Evolutionary conservation across 2,113 vertebrate species (phyloP), one percentile per base, ranked within the genome.

Genomic region (Cyrtonyx montezumae): DNA sequence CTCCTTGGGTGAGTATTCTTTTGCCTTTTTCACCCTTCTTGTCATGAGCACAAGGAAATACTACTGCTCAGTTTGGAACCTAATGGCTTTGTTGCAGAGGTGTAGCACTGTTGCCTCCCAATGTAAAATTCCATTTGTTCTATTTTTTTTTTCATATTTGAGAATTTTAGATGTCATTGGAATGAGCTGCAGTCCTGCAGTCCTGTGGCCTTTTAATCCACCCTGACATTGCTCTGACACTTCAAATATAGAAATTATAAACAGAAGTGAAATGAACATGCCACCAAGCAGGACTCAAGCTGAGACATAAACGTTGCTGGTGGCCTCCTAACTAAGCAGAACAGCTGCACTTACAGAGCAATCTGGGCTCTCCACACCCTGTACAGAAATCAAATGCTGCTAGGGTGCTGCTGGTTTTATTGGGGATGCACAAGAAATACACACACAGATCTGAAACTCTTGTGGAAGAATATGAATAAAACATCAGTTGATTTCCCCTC

Each of bases 1-100:
- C 96, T 98, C 16, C 92, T 97, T 56, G 98, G 98, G 98, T 98
- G 84, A 98, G 97, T 61, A 37, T 79, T 83, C 42, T 84, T 86
- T 66, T 46, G 49, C 10, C 5, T 8, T 63, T 78, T 74, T 69
- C 13, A 5, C 81, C 49, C 42, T 76, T 21, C 14, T 36, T 48
- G 5, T 66, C 18, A 30, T 25, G 7, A 68, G 11, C 0, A 1
- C 12, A 48, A 28, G 49, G 66, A 63, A 91, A 67, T 4, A 2
- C 43, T 58, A 77, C 2, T 18, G 8, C 17, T 7, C 13, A 58
- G 21, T 61, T 15, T 75, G 37, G 77, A 84, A 68, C 6, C 3
- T 20, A 51, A 48, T 63, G 1, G 8, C 63, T 86, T 91, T 51
- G 22, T 16, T 90, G 22, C 14, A 70, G 26, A 62, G 7, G 7